These are phyloP conservation scores for Littorina saxatilis DNA, from an alignment of 1,140 invertebrate genomes.

Conservation along the genomic window DNA sequence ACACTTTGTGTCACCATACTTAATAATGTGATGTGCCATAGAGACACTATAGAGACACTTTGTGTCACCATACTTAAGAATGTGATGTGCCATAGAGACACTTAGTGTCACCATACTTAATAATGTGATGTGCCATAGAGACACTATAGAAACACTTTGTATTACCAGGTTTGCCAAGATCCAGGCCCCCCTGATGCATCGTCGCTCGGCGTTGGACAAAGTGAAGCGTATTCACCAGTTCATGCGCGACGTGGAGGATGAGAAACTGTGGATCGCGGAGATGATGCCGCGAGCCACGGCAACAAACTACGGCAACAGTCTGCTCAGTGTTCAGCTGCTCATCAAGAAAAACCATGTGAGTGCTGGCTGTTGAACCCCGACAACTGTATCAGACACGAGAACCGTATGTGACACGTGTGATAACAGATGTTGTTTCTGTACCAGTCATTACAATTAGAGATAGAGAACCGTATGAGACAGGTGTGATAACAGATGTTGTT, in stretches of 20 bases:
- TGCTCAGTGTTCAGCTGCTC: conserved; percentile 97
- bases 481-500: conserved; percentile 74
- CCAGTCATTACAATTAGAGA: conserved; percentile 93
- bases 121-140: too few relatives aligned
- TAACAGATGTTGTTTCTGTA: conserved; percentile 53
- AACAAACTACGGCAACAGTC: conserved; percentile 93
- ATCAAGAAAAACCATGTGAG: conserved; percentile 95
- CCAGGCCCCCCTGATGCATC: conserved; percentile 89
- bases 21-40: too few relatives aligned
- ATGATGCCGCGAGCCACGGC: conserved; percentile 96
- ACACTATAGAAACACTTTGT: too few relatives aligned
- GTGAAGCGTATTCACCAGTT: conserved; percentile 99
- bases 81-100: too few relatives aligned
- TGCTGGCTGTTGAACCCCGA: not conserved
- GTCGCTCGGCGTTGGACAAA: conserved; percentile 93
- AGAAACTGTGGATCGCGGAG: conserved; percentile 98
- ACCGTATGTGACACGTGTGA: not conserved
- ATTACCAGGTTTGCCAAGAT: conserved; percentile 78
- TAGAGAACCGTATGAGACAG: conserved; percentile 99
- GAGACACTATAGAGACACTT: too few relatives aligned
- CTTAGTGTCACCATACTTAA: too few relatives aligned
- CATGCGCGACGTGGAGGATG: conserved; percentile 98
- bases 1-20: too few relatives aligned
- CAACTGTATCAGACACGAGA: too few relatives aligned
- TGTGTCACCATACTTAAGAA: too few relatives aligned